Conservation (phyloP, 2,113 vertebrate genomes). For the Zosterops lateralis region DNA sequence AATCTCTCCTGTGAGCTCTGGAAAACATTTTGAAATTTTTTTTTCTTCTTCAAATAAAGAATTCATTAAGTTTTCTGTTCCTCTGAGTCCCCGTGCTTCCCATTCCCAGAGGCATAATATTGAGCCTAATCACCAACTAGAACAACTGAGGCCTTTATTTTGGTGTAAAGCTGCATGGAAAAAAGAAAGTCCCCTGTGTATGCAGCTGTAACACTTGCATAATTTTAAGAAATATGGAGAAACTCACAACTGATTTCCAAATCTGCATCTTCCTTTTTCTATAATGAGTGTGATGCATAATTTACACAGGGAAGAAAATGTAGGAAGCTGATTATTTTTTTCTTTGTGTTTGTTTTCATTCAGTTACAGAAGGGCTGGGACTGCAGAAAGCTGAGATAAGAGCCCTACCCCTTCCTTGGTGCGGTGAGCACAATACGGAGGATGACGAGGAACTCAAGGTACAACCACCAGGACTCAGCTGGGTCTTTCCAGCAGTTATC, state of each 20-base stretch:
- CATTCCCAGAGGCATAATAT: constrained; percentile 41
- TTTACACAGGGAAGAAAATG: neutral
- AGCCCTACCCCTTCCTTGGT: constrained; percentile 1
- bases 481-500: neutral
- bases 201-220: constrained; percentile 9
- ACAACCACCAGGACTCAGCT: neutral
- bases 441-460: neutral
- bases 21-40: neutral
- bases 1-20: neutral
- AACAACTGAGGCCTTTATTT: constrained; percentile 55
- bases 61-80: constrained; percentile 30
- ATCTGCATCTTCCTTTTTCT: neutral
- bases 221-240: constrained; percentile 25
- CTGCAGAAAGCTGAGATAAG: neutral
- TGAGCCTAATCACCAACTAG: constrained; percentile 33
- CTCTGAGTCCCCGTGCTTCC: neutral
- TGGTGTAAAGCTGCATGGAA: constrained; percentile 25
- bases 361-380: neutral
- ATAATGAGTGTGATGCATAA: constrained; percentile 5
- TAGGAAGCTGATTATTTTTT: neutral
- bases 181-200: constrained; percentile 12
- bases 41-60: constrained; percentile 21
- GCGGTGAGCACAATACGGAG: fast-evolving
- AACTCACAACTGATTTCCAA: neutral
- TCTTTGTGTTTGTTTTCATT: constrained; percentile 6